Evolutionary conservation across 2,113 vertebrate genomes (phyloP), one percentile per base, ranked within the genome.

Genomic region (Anolis carolinensis): DNA sequence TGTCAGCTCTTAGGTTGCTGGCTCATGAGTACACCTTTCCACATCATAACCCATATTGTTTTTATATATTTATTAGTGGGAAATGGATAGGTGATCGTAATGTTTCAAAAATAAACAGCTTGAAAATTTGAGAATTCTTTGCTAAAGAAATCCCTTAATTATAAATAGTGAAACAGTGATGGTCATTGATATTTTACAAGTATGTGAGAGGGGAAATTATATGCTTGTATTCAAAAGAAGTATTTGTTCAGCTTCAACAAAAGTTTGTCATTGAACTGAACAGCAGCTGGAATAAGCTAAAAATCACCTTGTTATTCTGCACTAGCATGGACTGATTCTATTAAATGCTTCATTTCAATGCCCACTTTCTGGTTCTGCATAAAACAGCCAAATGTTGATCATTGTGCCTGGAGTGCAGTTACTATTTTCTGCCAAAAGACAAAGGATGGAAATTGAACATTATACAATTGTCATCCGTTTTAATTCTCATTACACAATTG

Each of bases 21-120:
- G 14, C n/a, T 36, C 71, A 72, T 25, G 14, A 68, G 20, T n/a
- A 25, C 20, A n/a, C 27, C n/a, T 68, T 82, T 52, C 30, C 34
- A 55, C 32, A 82, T 71, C 80, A 82, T 9, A 82, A n/a, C 34
- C 52, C 52, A n/a, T 72, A 82, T 82, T 34, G 70, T 18, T 70
- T 70, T 34, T 18, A 71, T 82, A 23, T 70, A 70, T 48, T 50
- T 6, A 23, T 18, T 52, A 32, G 67, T 44, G 21, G 44, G 44
- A 50, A 68, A 20, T 50, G 44, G 25, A 82, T 5, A 70, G 9
- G 13, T 70, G 39, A 32, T 81, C 48, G 63, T 48, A 68, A 81
- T 81, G 63, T 81, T 81, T 81, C 39, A 36, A 70, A 68, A 81
- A 68, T 32, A 50, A 81, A 44, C 30, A 81, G 39, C 18, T 32